Evolutionary conservation across 2,888 invertebrate genomes (phyloP), one percentile per base, ranked within the genome.

Genomic region (Epinotia bilunana): DNA sequence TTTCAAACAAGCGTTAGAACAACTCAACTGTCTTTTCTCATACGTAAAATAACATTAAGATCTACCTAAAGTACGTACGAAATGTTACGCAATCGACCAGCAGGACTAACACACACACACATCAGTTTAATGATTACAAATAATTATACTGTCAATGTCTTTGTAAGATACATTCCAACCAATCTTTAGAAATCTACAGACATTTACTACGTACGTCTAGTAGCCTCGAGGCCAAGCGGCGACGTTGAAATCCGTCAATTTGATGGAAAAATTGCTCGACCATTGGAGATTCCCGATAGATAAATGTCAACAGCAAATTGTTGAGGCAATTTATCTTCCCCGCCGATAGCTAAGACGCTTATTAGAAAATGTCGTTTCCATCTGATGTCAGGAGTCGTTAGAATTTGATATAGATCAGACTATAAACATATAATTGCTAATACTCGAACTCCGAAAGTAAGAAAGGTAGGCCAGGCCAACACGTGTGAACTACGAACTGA

Each of bases 261-360:
- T 77, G 76, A 79, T 72, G 76, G 78, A 80, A 77, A 83, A 83
- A 83, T 83, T 77, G 80, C 80, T 81, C 80, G 79, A 81, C 83
- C 71, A 71, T 76, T 78, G 78, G 77, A 80, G 81, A 82, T 83
- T 78, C 74, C 70, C 78, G 70, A 80, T 78, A 77, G 78, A 83
- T 84, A 82, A 83, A 84, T 81, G 78, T 81, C 83, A 80, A 81
- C 83, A 78, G 79, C 70, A 72, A 53, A 58, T 70, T 71, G 60
- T 53, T 28, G 73, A 77, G 68, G 82, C 80, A 81, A 85, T 86
- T 81, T 84, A 80, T 87, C 82, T 80, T 77, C 70, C 12, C 62
- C 58, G 76, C 60, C 76, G 64, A 82, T 81, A 72, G 75, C 73
- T 77, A 71, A 73, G 61, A 49, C 61, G 58, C 73, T 75, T 77